Conservation (phyloP, 92 coral and sea anemone species). For the Virgularia gustaviana region DNA sequence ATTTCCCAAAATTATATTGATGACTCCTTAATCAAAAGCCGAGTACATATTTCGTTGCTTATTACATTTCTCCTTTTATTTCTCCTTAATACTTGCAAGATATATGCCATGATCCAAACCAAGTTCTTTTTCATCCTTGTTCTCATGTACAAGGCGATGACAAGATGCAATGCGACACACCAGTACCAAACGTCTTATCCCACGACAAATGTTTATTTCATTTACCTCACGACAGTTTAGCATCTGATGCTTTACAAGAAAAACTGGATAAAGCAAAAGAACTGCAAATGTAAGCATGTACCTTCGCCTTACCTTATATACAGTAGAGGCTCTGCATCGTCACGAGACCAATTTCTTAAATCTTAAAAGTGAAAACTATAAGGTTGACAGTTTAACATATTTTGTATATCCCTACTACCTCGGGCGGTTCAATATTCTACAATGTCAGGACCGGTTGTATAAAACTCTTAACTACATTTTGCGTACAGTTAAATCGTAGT, state of each 20-base stretch:
- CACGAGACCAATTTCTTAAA: too few species aligned
- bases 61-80: conserved; percentile 6
- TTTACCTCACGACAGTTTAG: conserved; percentile 56
- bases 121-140: conserved; percentile 75
- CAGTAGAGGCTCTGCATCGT: too few species aligned
- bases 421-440: too few species aligned
- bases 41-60: neutral
- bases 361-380: too few species aligned
- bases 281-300: conserved; percentile 62
- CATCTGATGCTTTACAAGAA: conserved; percentile 59
- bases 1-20: too few species aligned
- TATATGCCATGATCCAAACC: conserved; percentile 85
- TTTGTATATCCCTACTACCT: too few species aligned
- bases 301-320: too few species aligned
- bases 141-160: conserved; percentile 62
- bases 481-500: too few species aligned
- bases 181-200: conserved; percentile 62
- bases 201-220: conserved; percentile 73
- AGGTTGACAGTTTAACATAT: too few species aligned
- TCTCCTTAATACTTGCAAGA: conserved; percentile 49
- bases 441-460: too few species aligned
- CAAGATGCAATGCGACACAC: conserved; percentile 52
- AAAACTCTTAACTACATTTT: too few species aligned
- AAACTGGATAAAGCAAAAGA: conserved; percentile 73
- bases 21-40: neutral